Conservation (phyloP, 2,888 invertebrate genomes). For the Parascotia fuliginaria region DNA sequence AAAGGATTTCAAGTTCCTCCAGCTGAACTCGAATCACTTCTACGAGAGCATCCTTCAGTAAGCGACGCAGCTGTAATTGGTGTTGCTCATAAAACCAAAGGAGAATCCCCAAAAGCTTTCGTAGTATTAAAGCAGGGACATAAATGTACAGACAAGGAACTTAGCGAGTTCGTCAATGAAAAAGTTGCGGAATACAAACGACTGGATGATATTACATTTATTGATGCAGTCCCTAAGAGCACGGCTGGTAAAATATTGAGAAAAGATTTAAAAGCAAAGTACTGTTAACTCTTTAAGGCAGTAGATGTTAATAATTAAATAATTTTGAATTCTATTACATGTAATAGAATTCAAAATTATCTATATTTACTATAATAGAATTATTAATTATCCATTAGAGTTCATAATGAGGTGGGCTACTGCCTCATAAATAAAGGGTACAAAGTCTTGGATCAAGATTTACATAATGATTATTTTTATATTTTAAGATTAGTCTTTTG, state of each 20-base stretch:
- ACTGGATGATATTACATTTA: conserved; percentile 88
- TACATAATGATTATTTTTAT: too few species aligned
- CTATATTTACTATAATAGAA: too few species aligned
- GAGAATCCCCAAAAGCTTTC: conserved; percentile 93
- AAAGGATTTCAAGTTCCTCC: conserved; percentile 93
- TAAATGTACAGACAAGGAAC: conserved; percentile 75
- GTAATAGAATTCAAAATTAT: too few species aligned
- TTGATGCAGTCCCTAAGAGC: conserved; percentile 90
- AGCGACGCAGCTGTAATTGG: conserved; percentile 94
- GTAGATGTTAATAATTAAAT: not conserved
- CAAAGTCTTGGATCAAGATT: too few species aligned
- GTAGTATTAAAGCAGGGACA: conserved; percentile 81
- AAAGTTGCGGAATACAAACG: conserved; percentile 92
- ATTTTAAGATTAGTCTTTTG: too few species aligned
- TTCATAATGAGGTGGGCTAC: too few species aligned
- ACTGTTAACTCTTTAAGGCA: conserved; percentile 45
- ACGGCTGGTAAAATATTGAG: conserved; percentile 92
- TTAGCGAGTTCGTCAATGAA: conserved; percentile 87
- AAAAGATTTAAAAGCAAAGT: conserved; percentile 82
- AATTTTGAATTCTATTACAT: not conserved
- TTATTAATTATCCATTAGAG: too few species aligned
- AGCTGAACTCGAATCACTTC: conserved; percentile 93
- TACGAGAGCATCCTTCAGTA: conserved; percentile 90
- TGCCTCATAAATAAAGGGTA: too few species aligned
- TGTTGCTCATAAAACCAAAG: conserved; percentile 88